These are phyloP conservation scores for Hyaena hyaena DNA, from an alignment of 2,113 vertebrate genomes.

Conservation along the genomic window DNA sequence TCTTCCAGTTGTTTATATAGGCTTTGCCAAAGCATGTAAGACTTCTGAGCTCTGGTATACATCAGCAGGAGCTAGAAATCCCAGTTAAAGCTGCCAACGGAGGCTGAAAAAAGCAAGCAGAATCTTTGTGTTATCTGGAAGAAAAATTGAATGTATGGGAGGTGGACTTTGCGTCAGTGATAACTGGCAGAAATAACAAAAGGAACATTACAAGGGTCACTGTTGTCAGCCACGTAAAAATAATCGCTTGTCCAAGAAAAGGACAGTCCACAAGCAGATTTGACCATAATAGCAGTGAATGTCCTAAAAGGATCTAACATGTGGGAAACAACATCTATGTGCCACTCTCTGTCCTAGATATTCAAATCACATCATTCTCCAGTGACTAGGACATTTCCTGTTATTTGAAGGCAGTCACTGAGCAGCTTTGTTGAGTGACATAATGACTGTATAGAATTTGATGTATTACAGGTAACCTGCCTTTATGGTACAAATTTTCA, in stretches of 20 bases:
- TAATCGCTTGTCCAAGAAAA: neutral
- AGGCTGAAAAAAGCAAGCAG: neutral
- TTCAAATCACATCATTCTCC: neutral
- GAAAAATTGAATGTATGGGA: neutral
- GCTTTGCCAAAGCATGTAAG: neutral
- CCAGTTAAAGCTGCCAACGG: neutral
- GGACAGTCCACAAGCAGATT: neutral
- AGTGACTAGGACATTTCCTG: neutral
- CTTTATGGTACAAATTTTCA: neutral
- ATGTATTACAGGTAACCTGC: neutral
- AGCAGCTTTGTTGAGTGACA: neutral
- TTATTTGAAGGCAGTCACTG: neutral
- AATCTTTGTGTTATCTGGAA: neutral
- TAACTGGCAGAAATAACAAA: neutral
- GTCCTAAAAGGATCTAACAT: neutral
- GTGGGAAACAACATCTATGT: rapidly evolving
- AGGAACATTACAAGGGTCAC: neutral
- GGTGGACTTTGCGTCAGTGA: neutral
- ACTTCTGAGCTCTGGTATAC: neutral
- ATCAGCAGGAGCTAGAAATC: neutral
- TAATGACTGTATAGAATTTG: neutral
- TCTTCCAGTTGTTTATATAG: neutral
- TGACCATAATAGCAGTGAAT: neutral
- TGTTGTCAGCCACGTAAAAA: neutral
- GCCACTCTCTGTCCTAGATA: neutral